These are phyloP conservation scores for Myotis planiceps DNA, from an alignment of 2,797 vertebrate genomes.

Conservation along the genomic window DNA sequence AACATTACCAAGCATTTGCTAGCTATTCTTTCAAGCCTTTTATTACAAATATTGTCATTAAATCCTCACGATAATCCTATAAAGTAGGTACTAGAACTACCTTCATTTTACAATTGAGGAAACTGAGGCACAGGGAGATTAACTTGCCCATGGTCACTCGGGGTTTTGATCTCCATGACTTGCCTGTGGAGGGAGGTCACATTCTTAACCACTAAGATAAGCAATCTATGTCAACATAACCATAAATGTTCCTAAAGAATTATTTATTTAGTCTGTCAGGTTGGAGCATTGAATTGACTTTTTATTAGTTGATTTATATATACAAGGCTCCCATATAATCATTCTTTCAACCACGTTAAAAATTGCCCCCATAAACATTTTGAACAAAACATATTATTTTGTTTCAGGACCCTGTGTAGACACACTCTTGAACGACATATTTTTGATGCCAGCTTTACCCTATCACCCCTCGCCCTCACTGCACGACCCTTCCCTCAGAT, in stretches of 20 bases:
- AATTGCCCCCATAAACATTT: neutral
- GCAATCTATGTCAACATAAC: neutral
- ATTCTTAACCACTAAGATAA: slow-evolving; percentile 50
- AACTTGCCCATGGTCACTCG: neutral
- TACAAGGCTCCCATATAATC: neutral
- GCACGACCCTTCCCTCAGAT: neutral
- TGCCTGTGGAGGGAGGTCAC: neutral
- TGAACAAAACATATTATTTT: neutral
- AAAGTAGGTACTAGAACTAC: neutral
- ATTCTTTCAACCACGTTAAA: neutral
- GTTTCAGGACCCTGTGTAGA: neutral
- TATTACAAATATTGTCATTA: neutral
- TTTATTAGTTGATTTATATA: slow-evolving; percentile 37
- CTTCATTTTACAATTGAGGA: neutral
- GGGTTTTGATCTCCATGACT: neutral
- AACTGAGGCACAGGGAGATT: neutral
- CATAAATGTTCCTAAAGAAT: neutral
- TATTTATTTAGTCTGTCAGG: slow-evolving; percentile 34
- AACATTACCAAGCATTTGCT: neutral
- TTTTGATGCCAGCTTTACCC: neutral
- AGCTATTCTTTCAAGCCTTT: neutral
- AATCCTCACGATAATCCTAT: neutral
- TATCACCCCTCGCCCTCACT: no score
- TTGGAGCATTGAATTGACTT: neutral
- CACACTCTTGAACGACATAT: neutral